Percentiles rank a stretch among this genome's conserved stretches.
These are phyloP conservation scores for Rachycentron canadum DNA, from an alignment of 2,797 vertebrate species.

Conservation along the genomic window DNA sequence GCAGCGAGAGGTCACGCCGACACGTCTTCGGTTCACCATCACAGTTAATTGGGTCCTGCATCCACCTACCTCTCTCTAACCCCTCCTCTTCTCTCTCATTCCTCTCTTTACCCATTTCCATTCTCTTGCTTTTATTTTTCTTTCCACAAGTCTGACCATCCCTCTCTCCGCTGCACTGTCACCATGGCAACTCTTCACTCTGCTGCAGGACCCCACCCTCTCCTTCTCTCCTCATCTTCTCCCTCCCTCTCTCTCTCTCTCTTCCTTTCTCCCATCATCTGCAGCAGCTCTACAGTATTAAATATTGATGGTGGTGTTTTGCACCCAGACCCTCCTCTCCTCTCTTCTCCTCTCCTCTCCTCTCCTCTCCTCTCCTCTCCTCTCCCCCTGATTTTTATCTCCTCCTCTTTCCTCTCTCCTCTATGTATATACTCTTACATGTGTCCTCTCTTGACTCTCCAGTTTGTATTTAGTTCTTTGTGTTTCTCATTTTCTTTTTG, in stretches of 20 bases:
- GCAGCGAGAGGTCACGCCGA: constrained; percentile 68
- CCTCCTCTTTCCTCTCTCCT: constrained; percentile 15
- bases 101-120: constrained; percentile 61
- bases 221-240: constrained; percentile 63
- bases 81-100: constrained; percentile 45
- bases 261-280: constrained; percentile 78
- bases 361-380: constrained; percentile 41
- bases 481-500: constrained; percentile 39
- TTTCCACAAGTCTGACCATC: constrained; percentile 82
- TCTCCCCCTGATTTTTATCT: constrained; percentile 43
- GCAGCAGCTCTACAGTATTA: constrained; percentile 82
- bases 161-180: constrained; percentile 81
- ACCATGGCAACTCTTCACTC: constrained; percentile 87
- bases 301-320: constrained; percentile 86
- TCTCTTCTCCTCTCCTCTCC: constrained; percentile 49
- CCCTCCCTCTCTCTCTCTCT: constrained; percentile 36
- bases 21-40: constrained; percentile 65
- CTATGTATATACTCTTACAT: no score
- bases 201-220: constrained; percentile 88
- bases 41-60: constrained; percentile 75
- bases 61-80: constrained; percentile 52
- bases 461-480: constrained; percentile 15
- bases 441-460: constrained; percentile 23
- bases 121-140: constrained; percentile 77
- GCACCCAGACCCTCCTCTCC: constrained; percentile 69